Base-by-base conservation (phyloP, 2,113 vertebrate genomes). In the Notechis scutatus region DNA sequence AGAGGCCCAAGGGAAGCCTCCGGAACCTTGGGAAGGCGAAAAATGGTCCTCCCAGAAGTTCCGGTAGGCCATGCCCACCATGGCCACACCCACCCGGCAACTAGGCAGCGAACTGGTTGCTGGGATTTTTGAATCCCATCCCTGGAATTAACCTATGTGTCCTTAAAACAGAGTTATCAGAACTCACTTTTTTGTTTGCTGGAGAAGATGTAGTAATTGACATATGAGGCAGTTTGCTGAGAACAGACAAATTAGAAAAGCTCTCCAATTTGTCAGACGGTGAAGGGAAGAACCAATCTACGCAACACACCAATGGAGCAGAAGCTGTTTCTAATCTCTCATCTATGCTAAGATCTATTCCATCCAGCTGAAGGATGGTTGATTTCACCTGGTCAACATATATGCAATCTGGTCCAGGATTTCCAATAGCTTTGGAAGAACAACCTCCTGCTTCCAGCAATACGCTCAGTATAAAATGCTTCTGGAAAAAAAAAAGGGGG, bases 371-470 rank as follows among this genome's bases (percentile, higher is more conserved):
- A 85, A 99, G 97, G 55, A 99, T 97, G 1, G 98, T 98, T 88
- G 98, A 98, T 96, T 98, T 99, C 88, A 98, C 98, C 95, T 99
- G 99, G 95, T 99, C 99, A 12, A 99, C 98, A 1, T 99, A 99
- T 45, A 99, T 97, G 59, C 98, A 99, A 74, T 99, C 99, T 0
- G 99, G 99, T 87, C 99, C 99, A 10, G 98, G 98, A 94, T 98
- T 98, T 69, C 98, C 98, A 93, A 97, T 21, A 45, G 98, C 98
- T 90, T 97, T 97, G 11, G 98, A 98, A 1, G 99, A 96, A 91
- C 99, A 99, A 1, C 99, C 98, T 12, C 98, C 99, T 2, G 98
- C 98, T 96, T 99, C 99, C 90, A 99, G 96, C 94, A 99, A 96
- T 47, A 99, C 98, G 97, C 99, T 99, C 95, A 99, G 97, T 97